Evolutionary conservation across 92 coral and sea anemone species (phyloP), one percentile per base, ranked within the genome.

Genomic region (Bergia sp.): DNA sequence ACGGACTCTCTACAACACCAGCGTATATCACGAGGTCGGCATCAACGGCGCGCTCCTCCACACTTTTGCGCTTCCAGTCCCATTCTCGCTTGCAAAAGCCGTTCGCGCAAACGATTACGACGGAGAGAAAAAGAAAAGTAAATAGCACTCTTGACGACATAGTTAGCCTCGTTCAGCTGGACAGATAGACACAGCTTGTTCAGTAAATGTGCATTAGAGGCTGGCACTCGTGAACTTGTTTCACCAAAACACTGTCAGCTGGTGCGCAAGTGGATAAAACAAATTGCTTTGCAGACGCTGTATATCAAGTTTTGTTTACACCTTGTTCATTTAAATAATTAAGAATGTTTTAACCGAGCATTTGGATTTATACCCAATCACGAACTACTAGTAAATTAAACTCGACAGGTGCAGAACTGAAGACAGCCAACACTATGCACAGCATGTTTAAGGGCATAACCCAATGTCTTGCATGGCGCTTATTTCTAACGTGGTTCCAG

Each of bases 21-120:
- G 94, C 98, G 87, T 90, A 95, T 41, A 95, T 72, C 9, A 95
- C 90, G 12, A 95, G 94, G 37, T 95, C 98, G 2, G 96, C 96
- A 37, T 93, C 94, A n/a, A n/a, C 49, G 66, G 96, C 94, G 64
- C 96, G 89, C 74, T 92, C 88, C 37, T 41, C 47, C 40, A 79
- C 55, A 40, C 88, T 18, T 82, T 93, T 90, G n/a, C 92, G 88
- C 69, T 78, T 65, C 98, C 98, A 95, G 49, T 93, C 95, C 85
- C 89, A 93, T 16, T 71, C 88, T 45, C 98, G 92, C 64, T 87
- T 88, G 80, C 98, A 95, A 77, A 95, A 93, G 15, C 91, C 94
- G 18, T 86, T 53, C 80, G 86, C 74, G n/a, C 87, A 75, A 15
- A 71, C 87, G 7, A 89, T 15, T 67, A 44, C 67, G 58, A 58